Conservation (phyloP, 2,113 vertebrate species). For the Motacilla alba region DNA sequence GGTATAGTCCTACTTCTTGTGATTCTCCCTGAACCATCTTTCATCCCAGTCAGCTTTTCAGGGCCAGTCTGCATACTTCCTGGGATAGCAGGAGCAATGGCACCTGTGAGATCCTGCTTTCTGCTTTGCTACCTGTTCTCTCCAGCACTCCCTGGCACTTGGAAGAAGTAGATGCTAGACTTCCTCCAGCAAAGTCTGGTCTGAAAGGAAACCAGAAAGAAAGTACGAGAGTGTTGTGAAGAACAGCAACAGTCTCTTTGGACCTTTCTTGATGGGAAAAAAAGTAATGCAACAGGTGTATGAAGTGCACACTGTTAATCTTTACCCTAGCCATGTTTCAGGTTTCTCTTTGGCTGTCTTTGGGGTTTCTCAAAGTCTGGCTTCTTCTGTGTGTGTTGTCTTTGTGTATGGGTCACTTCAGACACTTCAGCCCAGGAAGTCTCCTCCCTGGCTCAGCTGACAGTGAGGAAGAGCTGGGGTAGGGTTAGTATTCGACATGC, state of each 20-base stretch:
- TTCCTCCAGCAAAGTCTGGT: not conserved
- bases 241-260: not conserved
- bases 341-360: not conserved
- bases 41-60: not conserved
- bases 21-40: not conserved
- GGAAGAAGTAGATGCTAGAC: not conserved
- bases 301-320: not conserved
- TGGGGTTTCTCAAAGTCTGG: not conserved
- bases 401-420: not conserved
- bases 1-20: not conserved
- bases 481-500: rapidly evolving
- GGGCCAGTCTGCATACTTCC: not conserved
- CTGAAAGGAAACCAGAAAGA: not conserved
- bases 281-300: not conserved
- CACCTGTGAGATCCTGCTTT: not conserved
- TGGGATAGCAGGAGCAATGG: not conserved
- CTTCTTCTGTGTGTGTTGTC: not conserved
- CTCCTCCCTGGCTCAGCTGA: not conserved
- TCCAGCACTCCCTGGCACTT: not conserved
- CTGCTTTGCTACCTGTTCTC: not conserved
- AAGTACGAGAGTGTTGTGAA: not conserved
- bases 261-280: not conserved
- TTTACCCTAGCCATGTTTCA: not conserved
- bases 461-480: not conserved
- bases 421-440: not conserved